phyloP scores from a whole-genome alignment of 2,888 invertebrate genomes.

The Pelosia muscerda region DNA sequence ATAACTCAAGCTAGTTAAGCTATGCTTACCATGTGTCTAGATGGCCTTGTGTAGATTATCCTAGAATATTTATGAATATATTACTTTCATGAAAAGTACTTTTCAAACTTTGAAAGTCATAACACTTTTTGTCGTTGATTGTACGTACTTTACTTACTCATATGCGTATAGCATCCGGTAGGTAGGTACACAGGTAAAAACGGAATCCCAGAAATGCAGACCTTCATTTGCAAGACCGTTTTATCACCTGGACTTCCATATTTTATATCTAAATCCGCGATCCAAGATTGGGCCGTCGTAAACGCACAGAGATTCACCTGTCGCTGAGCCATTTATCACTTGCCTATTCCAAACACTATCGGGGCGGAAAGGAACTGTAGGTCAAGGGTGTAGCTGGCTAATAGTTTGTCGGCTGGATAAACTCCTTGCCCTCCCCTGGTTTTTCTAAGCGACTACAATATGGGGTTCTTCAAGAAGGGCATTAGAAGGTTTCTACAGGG shows the following conservation, averaged over 20 bases:
- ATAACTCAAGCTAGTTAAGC: no score
- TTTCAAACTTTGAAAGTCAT: not conserved
- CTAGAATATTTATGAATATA: no score
- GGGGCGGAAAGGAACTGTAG: conserved; percentile 39
- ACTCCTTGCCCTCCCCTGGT: no score
- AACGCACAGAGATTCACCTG: conserved; percentile 55
- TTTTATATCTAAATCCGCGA: conserved; percentile 51
- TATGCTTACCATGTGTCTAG: no score
- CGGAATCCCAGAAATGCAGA: conserved; percentile 7
- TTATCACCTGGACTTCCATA: conserved; percentile 47
- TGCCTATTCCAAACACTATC: conserved; percentile 53
- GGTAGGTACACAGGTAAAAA: not conserved
- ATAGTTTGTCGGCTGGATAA: conserved; percentile 14
- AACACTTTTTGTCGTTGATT: not conserved
- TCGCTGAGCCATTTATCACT: conserved; percentile 55
- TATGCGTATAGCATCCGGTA: not conserved
- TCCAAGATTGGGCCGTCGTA: conserved; percentile 47
- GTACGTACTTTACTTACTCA: not conserved
- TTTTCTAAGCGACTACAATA: no score
- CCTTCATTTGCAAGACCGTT: conserved; percentile 29
- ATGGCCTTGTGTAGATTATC: no score
- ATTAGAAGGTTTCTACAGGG: no score
- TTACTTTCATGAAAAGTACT: no score
- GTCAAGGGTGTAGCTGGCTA: not conserved
- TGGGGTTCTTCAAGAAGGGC: no score